phyloP scores from a whole-genome alignment of 2,888 invertebrate species.

The Sceliomorpha sp. region DNA sequence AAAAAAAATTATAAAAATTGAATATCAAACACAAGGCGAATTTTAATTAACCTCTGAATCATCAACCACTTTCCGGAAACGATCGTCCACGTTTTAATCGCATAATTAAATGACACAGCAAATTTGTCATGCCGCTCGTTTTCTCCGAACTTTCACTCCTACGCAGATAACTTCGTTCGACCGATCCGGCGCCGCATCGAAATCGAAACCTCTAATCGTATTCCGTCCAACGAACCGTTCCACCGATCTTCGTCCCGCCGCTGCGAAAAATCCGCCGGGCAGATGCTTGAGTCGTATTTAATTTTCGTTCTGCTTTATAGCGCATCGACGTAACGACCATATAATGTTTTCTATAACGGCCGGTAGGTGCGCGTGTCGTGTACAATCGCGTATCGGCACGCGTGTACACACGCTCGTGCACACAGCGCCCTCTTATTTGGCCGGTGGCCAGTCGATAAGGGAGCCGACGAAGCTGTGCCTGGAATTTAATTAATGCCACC shows the following conservation, averaged over 20 bases:
- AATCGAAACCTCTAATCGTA: slow-evolving; percentile 12
- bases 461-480: slow-evolving; percentile 52
- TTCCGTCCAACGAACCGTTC: slow-evolving; percentile 31
- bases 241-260: too few species aligned
- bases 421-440: slow-evolving; percentile 42
- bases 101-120: neutral
- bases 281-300: slow-evolving; percentile 32
- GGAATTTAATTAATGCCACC: slow-evolving; percentile 64
- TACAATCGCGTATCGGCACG: slow-evolving; percentile 15
- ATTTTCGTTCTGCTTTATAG: slow-evolving; percentile 13
- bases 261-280: too few species aligned
- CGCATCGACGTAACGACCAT: slow-evolving; percentile 33
- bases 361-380: neutral
- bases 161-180: slow-evolving; percentile 32
- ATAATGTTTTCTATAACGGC: slow-evolving; percentile 22
- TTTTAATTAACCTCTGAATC: too few species aligned
- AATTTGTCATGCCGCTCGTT: slow-evolving; percentile 11
- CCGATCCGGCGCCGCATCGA: too few species aligned
- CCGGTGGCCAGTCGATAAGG: slow-evolving; percentile 58
- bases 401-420: slow-evolving; percentile 21
- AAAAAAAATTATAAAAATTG: too few species aligned
- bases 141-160: slow-evolving; percentile 47
- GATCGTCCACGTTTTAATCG: too few species aligned
- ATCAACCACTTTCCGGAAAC: too few species aligned
- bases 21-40: too few species aligned